Percentiles rank a stretch among this genome's conserved stretches.
These are phyloP conservation scores for Lumbricus terrestris DNA, from an alignment of 2,888 invertebrate genomes.

Conservation along the genomic window DNA sequence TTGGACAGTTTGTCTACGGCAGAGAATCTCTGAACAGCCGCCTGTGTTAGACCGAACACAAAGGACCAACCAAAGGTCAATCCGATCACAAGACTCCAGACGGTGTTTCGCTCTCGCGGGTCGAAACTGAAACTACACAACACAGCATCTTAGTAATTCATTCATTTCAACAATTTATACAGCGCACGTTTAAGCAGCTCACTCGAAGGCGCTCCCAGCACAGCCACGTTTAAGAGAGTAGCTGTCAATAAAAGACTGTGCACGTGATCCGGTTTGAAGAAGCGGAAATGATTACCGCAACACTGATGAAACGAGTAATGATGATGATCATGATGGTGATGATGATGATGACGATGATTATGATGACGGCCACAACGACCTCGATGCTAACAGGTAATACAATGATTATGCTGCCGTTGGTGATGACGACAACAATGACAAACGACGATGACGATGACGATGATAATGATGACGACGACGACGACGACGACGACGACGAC, in stretches of 20 bases:
- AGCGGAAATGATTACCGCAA: too few species aligned
- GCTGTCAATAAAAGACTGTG: too few species aligned
- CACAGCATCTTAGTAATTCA: too few species aligned
- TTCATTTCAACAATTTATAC: too few species aligned
- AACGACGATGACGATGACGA: slow-evolving; percentile 21
- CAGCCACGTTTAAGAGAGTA: too few species aligned
- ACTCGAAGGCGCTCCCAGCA: too few species aligned
- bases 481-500: slow-evolving; percentile 17
- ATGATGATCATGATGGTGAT: not conserved
- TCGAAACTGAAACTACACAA: slow-evolving; percentile 23
- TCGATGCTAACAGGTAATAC: not conserved
- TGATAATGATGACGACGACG: slow-evolving; percentile 21
- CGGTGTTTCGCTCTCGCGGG: slow-evolving; percentile 25
- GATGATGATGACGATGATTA: slow-evolving; percentile 17
- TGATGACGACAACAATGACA: not conserved
- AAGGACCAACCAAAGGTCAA: not conserved
- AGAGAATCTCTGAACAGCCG: not conserved
- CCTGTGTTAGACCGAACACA: not conserved
- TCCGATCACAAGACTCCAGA: slow-evolving; percentile 27
- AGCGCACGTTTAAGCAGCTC: too few species aligned
- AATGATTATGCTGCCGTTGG: not conserved
- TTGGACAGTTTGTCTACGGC: not conserved
- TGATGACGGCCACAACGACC: not conserved
- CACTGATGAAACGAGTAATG: too few species aligned
- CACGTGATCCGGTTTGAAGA: too few species aligned